Percentiles rank a stretch among this genome's conserved stretches.
Conservation (phyloP, 2,113 vertebrate genomes). For the Lanius collurio region DNA sequence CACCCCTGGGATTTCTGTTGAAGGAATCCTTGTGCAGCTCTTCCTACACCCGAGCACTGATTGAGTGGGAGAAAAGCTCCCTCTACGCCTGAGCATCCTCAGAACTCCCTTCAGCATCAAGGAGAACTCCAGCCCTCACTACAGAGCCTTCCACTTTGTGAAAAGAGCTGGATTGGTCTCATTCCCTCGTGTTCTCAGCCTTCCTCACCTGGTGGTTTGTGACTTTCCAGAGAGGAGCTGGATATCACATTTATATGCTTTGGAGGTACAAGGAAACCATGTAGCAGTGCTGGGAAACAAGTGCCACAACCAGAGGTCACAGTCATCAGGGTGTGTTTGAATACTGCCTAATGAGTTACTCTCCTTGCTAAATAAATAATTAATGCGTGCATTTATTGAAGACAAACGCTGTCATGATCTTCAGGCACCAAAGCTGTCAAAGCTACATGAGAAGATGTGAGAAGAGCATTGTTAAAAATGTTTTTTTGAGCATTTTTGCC, state of each 20-base stretch:
- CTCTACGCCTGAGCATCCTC: not conserved
- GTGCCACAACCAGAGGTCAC: not conserved
- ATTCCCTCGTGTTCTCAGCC: not conserved
- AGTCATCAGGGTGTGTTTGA: not conserved
- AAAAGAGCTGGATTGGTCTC: not conserved
- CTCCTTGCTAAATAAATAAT: not conserved
- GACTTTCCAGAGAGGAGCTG: not conserved
- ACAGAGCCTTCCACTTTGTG: accelerated
- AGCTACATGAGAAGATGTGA: not conserved
- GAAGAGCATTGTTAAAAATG: not conserved
- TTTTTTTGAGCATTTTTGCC: not conserved
- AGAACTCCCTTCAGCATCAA: not conserved
- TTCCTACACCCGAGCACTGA: not conserved
- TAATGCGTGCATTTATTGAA: not conserved
- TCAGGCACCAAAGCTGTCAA: not conserved
- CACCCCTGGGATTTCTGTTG: not conserved
- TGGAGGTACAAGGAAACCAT: not conserved
- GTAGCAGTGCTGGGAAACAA: not conserved
- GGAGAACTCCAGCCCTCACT: not conserved
- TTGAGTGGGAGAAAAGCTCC: not conserved
- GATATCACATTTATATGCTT: not conserved
- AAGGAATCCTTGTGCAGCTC: not conserved
- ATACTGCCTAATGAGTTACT: not conserved
- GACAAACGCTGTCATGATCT: not conserved
- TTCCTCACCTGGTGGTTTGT: not conserved